These are phyloP conservation scores for Pipistrellus nathusii DNA, from an alignment of 2,797 vertebrate genomes.

Conservation along the genomic window DNA sequence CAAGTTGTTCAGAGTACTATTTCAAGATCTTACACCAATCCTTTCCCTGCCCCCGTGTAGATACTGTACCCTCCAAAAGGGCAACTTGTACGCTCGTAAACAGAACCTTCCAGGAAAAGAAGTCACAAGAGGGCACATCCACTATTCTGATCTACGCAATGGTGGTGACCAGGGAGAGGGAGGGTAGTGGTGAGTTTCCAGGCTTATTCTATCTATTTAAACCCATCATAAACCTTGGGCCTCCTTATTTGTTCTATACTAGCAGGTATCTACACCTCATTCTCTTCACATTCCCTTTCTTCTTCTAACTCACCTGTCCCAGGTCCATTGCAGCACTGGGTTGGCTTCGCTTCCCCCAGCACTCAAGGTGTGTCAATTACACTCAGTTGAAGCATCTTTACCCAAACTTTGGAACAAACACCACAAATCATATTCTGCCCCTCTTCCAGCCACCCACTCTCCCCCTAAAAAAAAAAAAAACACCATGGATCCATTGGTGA, in stretches of 20 bases:
- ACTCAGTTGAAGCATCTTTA: background rate
- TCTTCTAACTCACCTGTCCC: background rate
- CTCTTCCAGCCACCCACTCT: background rate
- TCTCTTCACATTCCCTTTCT: background rate
- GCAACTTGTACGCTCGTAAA: background rate
- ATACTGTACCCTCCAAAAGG: background rate
- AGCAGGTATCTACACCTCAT: background rate
- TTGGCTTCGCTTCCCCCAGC: background rate
- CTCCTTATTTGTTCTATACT: background rate
- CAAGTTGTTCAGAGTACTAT: conserved; percentile 5
- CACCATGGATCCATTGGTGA: background rate
- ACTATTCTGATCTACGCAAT: background rate
- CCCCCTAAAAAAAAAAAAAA: background rate
- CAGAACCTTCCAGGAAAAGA: conserved; percentile 6
- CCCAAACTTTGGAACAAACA: background rate
- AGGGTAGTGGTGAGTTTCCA: background rate
- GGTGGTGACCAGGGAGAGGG: background rate
- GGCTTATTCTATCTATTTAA: background rate
- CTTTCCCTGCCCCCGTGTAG: background rate
- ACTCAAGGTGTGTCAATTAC: background rate
- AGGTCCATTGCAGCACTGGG: background rate
- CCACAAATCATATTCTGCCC: background rate
- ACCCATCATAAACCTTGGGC: background rate
- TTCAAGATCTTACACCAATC: conserved; percentile 22
- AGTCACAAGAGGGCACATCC: background rate